Percentiles rank a stretch among this genome's conserved stretches.
These are phyloP conservation scores for Pelobates fuscus DNA, from an alignment of 2,113 vertebrate species.

Conservation along the genomic window DNA sequence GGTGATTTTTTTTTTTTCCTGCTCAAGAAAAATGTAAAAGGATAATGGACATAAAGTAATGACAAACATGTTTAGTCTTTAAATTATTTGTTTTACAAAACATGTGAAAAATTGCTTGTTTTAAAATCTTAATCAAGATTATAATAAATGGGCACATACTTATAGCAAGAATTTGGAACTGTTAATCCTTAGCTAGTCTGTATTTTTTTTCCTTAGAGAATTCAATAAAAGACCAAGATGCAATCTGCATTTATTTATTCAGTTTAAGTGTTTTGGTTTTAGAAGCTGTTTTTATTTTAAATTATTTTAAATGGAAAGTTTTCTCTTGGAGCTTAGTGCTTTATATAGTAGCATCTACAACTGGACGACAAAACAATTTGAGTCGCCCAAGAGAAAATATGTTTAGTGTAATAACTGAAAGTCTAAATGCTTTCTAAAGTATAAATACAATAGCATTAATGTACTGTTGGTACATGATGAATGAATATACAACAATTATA, in stretches of 20 bases:
- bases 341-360: background rate
- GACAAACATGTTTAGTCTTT: background rate
- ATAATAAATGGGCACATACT: background rate
- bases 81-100: background rate
- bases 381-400: too few species aligned
- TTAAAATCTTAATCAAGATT: background rate
- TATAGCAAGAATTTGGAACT: background rate
- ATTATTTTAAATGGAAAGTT: slow-evolving; percentile 1
- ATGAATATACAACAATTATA: too few species aligned
- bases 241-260: background rate
- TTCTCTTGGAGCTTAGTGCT: background rate
- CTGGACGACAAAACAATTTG: background rate
- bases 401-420: too few species aligned
- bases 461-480: too few species aligned
- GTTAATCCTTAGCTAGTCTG: background rate
- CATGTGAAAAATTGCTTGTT: background rate
- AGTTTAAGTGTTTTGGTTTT: background rate
- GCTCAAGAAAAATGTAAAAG: background rate
- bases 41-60: background rate
- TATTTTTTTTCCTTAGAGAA: slow-evolving; percentile 4
- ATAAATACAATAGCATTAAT: too few species aligned
- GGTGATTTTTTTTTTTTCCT: slow-evolving; percentile 25
- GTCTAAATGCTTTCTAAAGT: too few species aligned
- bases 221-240: background rate
- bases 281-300: background rate